These are phyloP conservation scores for Leuciscus waleckii DNA, from an alignment of 2,797 vertebrate species.

Conservation along the genomic window DNA sequence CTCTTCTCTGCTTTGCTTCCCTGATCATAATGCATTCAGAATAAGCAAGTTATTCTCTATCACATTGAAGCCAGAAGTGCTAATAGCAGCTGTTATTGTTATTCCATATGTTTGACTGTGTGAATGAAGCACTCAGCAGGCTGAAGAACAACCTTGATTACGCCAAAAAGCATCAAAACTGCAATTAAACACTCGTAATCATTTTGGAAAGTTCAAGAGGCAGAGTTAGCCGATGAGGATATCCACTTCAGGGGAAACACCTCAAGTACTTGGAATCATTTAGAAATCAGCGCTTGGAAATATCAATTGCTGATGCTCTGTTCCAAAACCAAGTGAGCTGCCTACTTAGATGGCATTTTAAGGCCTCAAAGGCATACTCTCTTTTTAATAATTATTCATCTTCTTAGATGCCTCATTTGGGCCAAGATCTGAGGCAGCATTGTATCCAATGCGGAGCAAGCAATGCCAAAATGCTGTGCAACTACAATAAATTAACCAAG, in stretches of 20 bases:
- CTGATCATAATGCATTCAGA: conserved; percentile 20
- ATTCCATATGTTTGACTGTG: conserved; percentile 40
- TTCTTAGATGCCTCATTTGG: background rate
- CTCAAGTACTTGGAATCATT: conserved; percentile 42
- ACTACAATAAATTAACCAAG: background rate
- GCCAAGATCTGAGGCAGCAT: background rate
- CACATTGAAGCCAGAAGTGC: conserved; percentile 4
- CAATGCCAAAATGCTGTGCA: background rate
- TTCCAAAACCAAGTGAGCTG: conserved; percentile 26
- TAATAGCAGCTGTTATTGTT: conserved; percentile 27
- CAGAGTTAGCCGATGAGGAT: conserved; percentile 49
- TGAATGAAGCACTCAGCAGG: conserved; percentile 15
- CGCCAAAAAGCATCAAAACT: conserved; percentile 48
- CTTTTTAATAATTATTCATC: background rate
- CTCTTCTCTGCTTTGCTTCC: conserved; percentile 10
- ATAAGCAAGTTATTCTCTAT: conserved; percentile 39
- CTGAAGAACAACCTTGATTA: conserved; percentile 54
- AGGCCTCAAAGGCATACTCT: background rate
- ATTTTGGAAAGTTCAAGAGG: conserved; percentile 44
- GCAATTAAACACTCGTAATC: conserved; percentile 57
- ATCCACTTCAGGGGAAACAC: conserved; percentile 59
- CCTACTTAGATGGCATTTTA: background rate
- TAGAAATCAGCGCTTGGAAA: conserved; percentile 52
- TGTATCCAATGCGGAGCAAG: background rate
- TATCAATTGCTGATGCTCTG: conserved; percentile 18